Base-by-base conservation (phyloP, 2,888 invertebrate species). In the Protophormia terraenovae region DNA sequence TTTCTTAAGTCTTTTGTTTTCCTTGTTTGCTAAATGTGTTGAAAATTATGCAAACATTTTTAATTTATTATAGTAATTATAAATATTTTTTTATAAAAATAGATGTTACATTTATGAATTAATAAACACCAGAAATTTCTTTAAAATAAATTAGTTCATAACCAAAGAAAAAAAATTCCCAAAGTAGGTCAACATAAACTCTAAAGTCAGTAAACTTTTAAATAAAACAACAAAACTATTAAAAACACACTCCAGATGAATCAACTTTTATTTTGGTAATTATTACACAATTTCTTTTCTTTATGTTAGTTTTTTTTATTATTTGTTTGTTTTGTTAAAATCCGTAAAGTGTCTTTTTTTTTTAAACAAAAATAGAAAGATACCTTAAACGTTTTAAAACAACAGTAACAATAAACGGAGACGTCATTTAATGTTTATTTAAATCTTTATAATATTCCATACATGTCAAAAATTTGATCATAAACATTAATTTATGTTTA, bases 1-100 rank as follows among this genome's bases (percentile, higher is more conserved):
- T 62, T 35, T 66, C 67, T 73, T 78, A 73, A 78, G 66, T 83
- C 69, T 73, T 73, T 69, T 32, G 72, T 67, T 66, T 53, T 60
- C 3, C 14, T 50, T 24, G 10, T 19, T 22, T 14, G 8, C 14
- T n/a, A 66, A 55, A 16, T 32, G 1, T 6, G 6, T 32, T 1
- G 32, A n/a, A 53, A 35, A 38, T 29, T 2, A 14, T 19, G 4
- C 14, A 58, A 58, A 73, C n/a, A 22, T 72, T 22, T 69, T 12
- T 12, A 38, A 41, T 41, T n/a, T n/a, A 19, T 50, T 22, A 22
- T 3, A 50, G 22, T 10, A 10, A 53, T 53, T 53, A 53, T 6
- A 53, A 27, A 24, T 27, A 14, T 14, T 24, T 24, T 5, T 12
- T 0, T 1, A 50, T n/a, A n/a, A n/a, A n/a, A n/a, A n/a, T n/a